A percentile compares a stretch with the other conserved stretches of the same genome.
These are phyloP conservation scores for Drosophila burlai DNA, from an alignment of 1,140 invertebrate genomes.

Conservation along the genomic window DNA sequence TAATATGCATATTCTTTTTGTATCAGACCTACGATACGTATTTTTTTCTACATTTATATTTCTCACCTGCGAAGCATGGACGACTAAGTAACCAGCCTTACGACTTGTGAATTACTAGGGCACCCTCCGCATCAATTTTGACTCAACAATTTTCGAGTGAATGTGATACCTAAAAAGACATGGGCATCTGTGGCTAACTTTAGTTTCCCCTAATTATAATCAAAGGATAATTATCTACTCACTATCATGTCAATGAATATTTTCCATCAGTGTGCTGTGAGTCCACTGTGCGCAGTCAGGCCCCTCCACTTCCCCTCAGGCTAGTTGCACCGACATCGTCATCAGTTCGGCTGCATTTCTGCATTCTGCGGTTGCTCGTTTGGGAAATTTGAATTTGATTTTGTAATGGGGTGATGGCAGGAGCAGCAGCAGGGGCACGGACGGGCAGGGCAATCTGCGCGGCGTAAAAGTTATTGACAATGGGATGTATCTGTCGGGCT, in stretches of 20 bases:
- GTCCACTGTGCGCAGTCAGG: slow-evolving; percentile 9
- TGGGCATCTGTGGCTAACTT: background rate
- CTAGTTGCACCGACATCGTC: slow-evolving; percentile 52
- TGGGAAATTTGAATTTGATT: slow-evolving; percentile 83
- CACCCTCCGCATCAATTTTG: background rate
- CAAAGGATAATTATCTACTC: background rate
- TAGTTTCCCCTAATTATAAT: background rate
- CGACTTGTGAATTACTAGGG: background rate
- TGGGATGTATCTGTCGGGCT: slow-evolving; percentile 84
- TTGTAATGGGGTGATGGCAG: slow-evolving; percentile 50
- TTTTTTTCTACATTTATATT: background rate
- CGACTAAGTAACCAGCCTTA: no score
- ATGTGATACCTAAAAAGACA: background rate
- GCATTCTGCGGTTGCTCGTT: slow-evolving; percentile 62
- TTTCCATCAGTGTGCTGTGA: background rate
- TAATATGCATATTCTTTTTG: no score
- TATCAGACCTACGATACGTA: no score
- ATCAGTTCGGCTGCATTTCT: slow-evolving; percentile 57
- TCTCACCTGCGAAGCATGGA: no score
- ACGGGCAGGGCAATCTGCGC: slow-evolving; percentile 65
- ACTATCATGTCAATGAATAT: background rate
- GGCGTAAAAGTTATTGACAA: slow-evolving; percentile 84
- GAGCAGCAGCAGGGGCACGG: background rate
- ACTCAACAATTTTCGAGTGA: background rate
- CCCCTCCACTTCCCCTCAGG: slow-evolving; percentile 6